Percentiles rank a stretch among this genome's conserved stretches.
phyloP scores from a whole-genome alignment of 1,140 invertebrate genomes.

The Phortica variegata region DNA sequence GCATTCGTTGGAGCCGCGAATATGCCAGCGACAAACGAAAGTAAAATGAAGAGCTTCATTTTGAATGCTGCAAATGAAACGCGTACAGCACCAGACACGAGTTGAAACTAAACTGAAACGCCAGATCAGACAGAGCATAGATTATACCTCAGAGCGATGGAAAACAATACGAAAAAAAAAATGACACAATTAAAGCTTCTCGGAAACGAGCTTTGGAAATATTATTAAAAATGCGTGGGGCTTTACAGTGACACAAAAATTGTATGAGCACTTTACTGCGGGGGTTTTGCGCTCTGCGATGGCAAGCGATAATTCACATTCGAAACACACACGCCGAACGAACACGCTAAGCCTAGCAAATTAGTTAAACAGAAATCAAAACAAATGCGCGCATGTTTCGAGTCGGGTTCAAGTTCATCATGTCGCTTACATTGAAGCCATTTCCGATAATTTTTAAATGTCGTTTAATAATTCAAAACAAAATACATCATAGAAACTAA shows the following conservation, averaged over 20 bases:
- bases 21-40: conserved; percentile 26
- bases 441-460: neutral
- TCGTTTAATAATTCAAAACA: too few relatives aligned
- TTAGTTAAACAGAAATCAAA: neutral
- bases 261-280: too few relatives aligned
- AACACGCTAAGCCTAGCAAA: conserved; percentile 19
- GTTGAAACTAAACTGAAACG: conserved; percentile 47
- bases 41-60: conserved; percentile 35
- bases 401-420: neutral
- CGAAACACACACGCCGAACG: conserved; percentile 16
- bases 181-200: too few relatives aligned
- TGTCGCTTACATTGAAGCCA: neutral
- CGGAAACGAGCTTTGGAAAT: too few relatives aligned
- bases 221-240: too few relatives aligned
- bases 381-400: neutral
- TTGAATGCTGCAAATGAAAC: conserved; percentile 13
- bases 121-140: conserved; percentile 19
- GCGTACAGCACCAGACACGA: conserved; percentile 34
- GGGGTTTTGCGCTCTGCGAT: too few relatives aligned
- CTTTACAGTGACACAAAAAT: too few relatives aligned
- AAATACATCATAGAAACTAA: neutral
- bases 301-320: conserved; percentile 13
- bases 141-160: conserved; percentile 3
- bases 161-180: neutral
- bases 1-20: conserved; percentile 26